Evolutionary conservation across 1,140 invertebrate species (phyloP).

Genomic region (Helicoverpa armigera): DNA sequence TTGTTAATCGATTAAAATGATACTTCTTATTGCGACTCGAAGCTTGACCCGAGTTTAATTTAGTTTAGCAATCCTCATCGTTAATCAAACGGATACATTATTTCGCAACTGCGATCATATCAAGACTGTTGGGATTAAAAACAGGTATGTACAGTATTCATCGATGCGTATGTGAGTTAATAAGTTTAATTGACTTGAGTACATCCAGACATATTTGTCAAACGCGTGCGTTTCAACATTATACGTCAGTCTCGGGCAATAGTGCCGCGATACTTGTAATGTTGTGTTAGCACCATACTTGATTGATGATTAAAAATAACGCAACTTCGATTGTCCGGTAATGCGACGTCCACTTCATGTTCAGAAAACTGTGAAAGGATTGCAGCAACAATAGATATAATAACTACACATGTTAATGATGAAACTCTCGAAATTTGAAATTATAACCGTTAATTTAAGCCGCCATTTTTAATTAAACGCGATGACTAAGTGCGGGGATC

Average conservation of each 20-base stretch:
- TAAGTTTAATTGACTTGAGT: constrained; percentile 50
- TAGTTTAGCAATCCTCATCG: constrained; percentile 29
- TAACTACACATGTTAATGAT: constrained; percentile 67
- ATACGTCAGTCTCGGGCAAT: constrained; percentile 49
- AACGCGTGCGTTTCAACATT: constrained; percentile 46
- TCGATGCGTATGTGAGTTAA: constrained; percentile 23
- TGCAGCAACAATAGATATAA: constrained; percentile 31
- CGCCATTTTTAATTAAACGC: constrained; percentile 85
- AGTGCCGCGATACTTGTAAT: constrained; percentile 15
- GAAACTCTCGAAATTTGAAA: constrained; percentile 72
- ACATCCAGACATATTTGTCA: constrained; percentile 48
- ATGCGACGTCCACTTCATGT: constrained; percentile 31
- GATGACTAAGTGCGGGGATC: constrained; percentile 84
- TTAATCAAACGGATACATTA: constrained; percentile 23
- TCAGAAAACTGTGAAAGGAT: constrained; percentile 13
- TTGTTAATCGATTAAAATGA: background rate
- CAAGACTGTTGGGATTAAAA: background rate
- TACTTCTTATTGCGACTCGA: background rate
- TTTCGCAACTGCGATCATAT: constrained; percentile 13
- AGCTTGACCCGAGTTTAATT: constrained; percentile 24
- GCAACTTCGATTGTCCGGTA: constrained; percentile 59
- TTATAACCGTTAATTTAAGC: constrained; percentile 80
- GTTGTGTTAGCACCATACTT: constrained; percentile 53
- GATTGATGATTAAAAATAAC: constrained; percentile 71
- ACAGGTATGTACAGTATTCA: constrained; percentile 39